Evolutionary conservation across 2,797 vertebrate species (phyloP).

Genomic region (Protonibea diacanthus): DNA sequence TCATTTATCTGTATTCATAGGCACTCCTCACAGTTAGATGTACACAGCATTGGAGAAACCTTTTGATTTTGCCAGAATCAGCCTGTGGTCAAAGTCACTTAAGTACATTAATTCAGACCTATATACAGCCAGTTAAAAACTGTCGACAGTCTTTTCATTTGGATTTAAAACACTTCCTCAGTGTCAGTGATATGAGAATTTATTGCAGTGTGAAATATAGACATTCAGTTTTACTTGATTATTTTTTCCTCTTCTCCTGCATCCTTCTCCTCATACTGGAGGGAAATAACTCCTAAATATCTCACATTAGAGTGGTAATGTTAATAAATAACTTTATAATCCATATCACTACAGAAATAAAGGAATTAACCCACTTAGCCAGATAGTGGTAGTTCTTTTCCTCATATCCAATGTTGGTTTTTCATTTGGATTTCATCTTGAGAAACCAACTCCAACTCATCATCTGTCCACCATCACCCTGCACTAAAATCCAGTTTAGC

Average conservation of each 20-base stretch:
- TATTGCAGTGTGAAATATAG: not conserved
- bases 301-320: not conserved
- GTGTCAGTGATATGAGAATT: not conserved
- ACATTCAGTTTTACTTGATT: constrained; percentile 15
- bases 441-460: too few relatives aligned
- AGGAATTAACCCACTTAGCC: constrained; percentile 16
- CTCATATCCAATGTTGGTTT: not conserved
- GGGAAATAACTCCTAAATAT: constrained; percentile 8
- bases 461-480: too few relatives aligned
- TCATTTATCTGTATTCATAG: not conserved
- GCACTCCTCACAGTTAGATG: not conserved
- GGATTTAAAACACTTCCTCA: not conserved
- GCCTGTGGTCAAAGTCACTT: not conserved
- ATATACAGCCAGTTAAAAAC: too few relatives aligned
- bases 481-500: too few relatives aligned
- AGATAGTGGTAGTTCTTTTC: constrained; percentile 14
- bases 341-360: constrained; percentile 18
- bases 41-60: not conserved
- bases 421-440: not conserved
- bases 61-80: not conserved
- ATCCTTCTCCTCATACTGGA: constrained; percentile 1
- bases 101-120: not conserved
- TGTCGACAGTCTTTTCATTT: not conserved
- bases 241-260: not conserved
- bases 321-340: constrained; percentile 24